Base-by-base conservation (phyloP, 2,888 invertebrate species). In the Zele albiditarsus region DNA sequence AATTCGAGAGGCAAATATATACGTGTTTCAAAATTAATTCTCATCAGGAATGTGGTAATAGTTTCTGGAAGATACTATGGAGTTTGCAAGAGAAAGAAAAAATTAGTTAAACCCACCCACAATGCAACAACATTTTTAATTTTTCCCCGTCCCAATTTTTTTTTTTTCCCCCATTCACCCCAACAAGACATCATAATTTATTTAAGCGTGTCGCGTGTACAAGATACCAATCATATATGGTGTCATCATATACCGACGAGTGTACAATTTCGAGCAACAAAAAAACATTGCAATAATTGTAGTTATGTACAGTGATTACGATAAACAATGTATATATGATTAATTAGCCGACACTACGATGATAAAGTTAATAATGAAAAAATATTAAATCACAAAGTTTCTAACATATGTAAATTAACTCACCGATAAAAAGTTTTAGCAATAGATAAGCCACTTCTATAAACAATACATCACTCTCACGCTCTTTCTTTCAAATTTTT, bases 81-180 rank as follows among this genome's bases (percentile, higher is more conserved):
- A 74, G 77, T 74, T 77, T 71, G 76, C 78, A 77, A 78, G 68
- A 80, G 76, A 78, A 77, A 77, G 69, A 80, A 74, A 78, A 20
- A 79, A 78, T 81, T 80, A 80, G 78, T 79, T 77, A 75, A 73
- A 76, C 80, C 77, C 78, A 49, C 75, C 79, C 80, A 74, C 53
- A 53, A 53, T 53, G 53, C 53, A 53, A 53, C 20, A 53, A 20
- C 8, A 53, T 20, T 20, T 53, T 53, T 53, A 20, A 20, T 53
- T n/a, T 53, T n/a, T 53, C 53, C 46, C 53, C 46, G 16, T 53
- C 10, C 53, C 53, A 4, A 10, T 42, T 10, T 42, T 42, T 42
- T 42, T 53, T 20, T 20, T 2, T 23, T 27, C 60, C 73, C 76
- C 79, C 80, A 76, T 73, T 31, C 70, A 58, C 38, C 25, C 70